phyloP scores from a whole-genome alignment of 2,888 invertebrate genomes.

The Athalia cordata region DNA sequence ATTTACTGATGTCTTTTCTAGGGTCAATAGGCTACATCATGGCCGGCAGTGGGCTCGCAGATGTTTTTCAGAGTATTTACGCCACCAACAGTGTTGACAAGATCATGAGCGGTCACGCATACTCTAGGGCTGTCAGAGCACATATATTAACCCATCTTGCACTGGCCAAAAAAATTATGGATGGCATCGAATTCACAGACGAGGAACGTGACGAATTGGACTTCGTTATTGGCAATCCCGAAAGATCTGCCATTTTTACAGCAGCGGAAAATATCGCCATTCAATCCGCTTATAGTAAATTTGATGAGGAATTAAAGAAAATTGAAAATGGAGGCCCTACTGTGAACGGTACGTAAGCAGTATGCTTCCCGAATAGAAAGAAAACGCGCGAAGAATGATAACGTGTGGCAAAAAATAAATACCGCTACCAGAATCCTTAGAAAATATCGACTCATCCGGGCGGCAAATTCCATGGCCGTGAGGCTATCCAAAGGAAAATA shows the following conservation, averaged over 20 bases:
- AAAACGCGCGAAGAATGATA: no score
- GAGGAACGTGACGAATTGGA: constrained; percentile 15
- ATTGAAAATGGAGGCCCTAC: constrained; percentile 49
- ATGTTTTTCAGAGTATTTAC: constrained; percentile 54
- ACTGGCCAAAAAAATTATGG: constrained; percentile 45
- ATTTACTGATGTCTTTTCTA: constrained; percentile 54
- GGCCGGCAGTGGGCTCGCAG: constrained; percentile 56
- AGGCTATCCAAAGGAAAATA: no score
- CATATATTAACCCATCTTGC: constrained; percentile 54
- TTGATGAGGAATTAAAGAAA: background rate
- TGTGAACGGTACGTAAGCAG: constrained; percentile 56
- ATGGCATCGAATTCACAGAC: constrained; percentile 13
- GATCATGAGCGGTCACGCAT: constrained; percentile 58
- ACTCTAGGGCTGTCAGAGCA: constrained; percentile 55
- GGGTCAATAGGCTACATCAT: constrained; percentile 55
- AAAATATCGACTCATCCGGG: no score
- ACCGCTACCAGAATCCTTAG: no score
- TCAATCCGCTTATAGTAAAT: background rate
- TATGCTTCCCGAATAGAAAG: no score
- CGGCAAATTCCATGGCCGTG: no score
- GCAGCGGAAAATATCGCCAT: constrained; percentile 8
- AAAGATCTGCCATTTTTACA: background rate
- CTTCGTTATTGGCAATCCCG: background rate
- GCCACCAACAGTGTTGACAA: constrained; percentile 55
- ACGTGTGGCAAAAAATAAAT: no score